Percentiles rank a stretch among this genome's conserved stretches.
phyloP scores from a whole-genome alignment of 2,797 vertebrate species.

The Podarcis lilfordi region DNA sequence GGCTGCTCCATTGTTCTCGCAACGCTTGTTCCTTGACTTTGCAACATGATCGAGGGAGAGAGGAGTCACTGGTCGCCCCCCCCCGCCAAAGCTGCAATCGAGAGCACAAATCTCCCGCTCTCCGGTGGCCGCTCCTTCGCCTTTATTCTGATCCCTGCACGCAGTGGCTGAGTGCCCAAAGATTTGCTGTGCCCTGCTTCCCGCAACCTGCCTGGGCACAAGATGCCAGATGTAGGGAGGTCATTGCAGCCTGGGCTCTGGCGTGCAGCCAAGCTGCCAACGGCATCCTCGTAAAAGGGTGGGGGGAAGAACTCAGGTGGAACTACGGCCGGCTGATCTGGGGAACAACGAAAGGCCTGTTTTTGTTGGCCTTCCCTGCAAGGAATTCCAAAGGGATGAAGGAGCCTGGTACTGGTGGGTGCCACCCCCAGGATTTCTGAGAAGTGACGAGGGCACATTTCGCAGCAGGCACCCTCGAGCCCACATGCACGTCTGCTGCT shows the following conservation, averaged over 20 bases:
- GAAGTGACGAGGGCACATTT: not conserved
- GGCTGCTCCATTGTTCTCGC: not conserved
- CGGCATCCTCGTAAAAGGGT: not conserved
- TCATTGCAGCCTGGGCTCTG: not conserved
- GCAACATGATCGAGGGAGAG: not conserved
- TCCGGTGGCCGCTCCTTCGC: not conserved
- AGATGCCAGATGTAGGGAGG: slow-evolving; percentile 16
- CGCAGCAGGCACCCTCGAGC: not conserved
- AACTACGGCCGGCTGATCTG: not conserved
- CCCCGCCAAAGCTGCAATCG: not conserved
- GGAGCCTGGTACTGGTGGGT: not conserved
- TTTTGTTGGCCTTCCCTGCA: not conserved
- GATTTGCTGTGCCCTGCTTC: slow-evolving; percentile 3
- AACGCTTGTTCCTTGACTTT: not conserved
- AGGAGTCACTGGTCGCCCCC: not conserved
- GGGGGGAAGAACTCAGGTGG: not conserved
- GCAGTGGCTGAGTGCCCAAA: slow-evolving; percentile 20
- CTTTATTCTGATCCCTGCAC: not conserved
- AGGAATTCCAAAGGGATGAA: slow-evolving; percentile 21
- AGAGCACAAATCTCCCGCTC: not conserved
- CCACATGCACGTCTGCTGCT: not conserved
- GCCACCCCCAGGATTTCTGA: not conserved
- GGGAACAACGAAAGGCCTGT: slow-evolving; percentile 17
- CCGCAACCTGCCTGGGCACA: slow-evolving; percentile 2
- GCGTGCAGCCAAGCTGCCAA: not conserved